Evolutionary conservation across 2,888 invertebrate genomes (phyloP), one percentile per base, ranked within the genome.

Genomic region (Seladonia tumulorum): DNA sequence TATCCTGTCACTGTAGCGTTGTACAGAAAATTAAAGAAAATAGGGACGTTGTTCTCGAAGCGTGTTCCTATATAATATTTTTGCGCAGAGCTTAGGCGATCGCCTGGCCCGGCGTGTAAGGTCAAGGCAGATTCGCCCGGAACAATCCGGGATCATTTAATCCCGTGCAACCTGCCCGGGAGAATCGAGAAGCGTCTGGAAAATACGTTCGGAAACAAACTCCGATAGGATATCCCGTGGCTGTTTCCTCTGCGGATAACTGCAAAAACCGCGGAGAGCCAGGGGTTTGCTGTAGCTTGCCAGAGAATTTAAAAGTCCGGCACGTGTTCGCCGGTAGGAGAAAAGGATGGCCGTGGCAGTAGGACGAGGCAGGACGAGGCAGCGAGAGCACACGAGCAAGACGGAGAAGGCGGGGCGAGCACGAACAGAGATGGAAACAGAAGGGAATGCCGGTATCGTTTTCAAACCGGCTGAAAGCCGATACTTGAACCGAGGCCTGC

Each of bases 391-490:
- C 45, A 70, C 25, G 79, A 39, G 60, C 72, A 47, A 42, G 73
- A 49, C 60, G 77, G 60, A 71, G 66, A 72, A 57, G 35, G 45
- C 53, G 16, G 2, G 73, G 45, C 60, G 73, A 47, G 53, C 22
- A 49, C 29, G 53, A 49, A 72, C 42, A 73, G 63, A 66, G 71
- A 57, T 78, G 73, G 72, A 74, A 71, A 81, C 74, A 82, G 85
- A 79, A 80, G 87, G 49, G 87, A 83, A 89, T 88, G 88, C 82
- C 85, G 90, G 93, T 93, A 93, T 93, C 92, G 87, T 91, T 93
- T 94, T 91, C 92, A 92, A 88, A 93, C 93, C 88, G 89, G 92
- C 89, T 49, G 92, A 91, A 93, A 93, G 90, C 82, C 86, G 92
- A 94, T 92, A 93, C 89, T 88, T 74, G 79, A 91, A 88, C 86